A percentile compares a stretch with the other conserved stretches of the same genome.
Evolutionary conservation across 2,888 invertebrate genomes (phyloP).

Genomic region (Ennomos fuscantarius): DNA sequence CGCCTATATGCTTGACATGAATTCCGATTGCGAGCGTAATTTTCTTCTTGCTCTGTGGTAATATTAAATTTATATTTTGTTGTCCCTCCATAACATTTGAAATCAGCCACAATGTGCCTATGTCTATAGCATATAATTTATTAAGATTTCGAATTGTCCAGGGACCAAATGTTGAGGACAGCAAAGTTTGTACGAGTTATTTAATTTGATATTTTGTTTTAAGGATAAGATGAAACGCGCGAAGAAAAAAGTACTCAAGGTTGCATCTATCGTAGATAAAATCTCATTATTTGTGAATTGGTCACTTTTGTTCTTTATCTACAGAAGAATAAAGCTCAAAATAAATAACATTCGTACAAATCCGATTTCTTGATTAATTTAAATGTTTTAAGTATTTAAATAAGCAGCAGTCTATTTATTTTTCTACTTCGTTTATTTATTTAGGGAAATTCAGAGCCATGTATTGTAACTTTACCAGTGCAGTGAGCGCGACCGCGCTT

Average conservation of each 20-base stretch:
- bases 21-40: too few relatives aligned
- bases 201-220: slow-evolving; percentile 19
- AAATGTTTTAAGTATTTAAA: slow-evolving; percentile 51
- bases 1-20: too few relatives aligned
- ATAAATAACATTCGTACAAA: slow-evolving; percentile 3
- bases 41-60: too few relatives aligned
- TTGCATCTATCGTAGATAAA: too few relatives aligned
- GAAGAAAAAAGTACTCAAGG: too few relatives aligned
- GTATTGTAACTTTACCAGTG: slow-evolving; percentile 49
- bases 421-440: slow-evolving; percentile 58
- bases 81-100: slow-evolving; percentile 14
- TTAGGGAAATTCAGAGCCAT: slow-evolving; percentile 75
- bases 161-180: slow-evolving; percentile 63
- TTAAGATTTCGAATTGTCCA: slow-evolving; percentile 40
- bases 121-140: slow-evolving; percentile 40
- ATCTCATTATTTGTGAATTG: too few relatives aligned
- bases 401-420: slow-evolving; percentile 74
- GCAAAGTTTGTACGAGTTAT: slow-evolving; percentile 28
- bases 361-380: slow-evolving; percentile 49
- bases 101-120: slow-evolving; percentile 50
- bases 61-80: slow-evolving; percentile 11
- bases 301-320: too few relatives aligned
- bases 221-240: too few relatives aligned
- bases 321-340: slow-evolving; percentile 14
- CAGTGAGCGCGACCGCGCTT: slow-evolving; percentile 34